Conservation (phyloP, 1,140 invertebrate genomes). For the Meteorus sp. region DNA sequence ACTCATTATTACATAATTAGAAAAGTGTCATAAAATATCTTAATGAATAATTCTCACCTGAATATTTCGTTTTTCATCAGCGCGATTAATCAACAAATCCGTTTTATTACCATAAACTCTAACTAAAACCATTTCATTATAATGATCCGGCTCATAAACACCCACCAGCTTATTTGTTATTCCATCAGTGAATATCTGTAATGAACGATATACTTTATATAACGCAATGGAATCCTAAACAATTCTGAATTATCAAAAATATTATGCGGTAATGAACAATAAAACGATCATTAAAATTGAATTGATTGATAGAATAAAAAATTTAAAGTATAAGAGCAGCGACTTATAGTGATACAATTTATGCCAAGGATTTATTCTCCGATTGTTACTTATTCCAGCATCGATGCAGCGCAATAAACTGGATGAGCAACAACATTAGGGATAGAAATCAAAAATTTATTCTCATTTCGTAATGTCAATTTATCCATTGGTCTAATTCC, state of each 20-base stretch:
- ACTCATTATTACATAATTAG: conserved; percentile 1
- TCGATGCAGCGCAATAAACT: no score
- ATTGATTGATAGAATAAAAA: no score
- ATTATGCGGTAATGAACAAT: background rate
- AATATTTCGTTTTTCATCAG: conserved; percentile 76
- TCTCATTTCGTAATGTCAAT: background rate
- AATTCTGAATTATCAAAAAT: conserved; percentile 19
- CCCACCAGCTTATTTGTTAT: conserved; percentile 93
- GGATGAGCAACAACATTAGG: no score
- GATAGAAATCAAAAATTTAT: background rate
- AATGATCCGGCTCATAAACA: conserved; percentile 61
- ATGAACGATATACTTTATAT: conserved; percentile 26
- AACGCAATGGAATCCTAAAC: background rate
- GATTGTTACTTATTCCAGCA: no score
- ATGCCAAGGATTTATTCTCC: background rate
- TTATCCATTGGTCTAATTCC: background rate
- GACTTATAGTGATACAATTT: no score
- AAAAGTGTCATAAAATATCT: conserved; percentile 11
- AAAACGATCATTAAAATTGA: no score
- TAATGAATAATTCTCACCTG: conserved; percentile 53
- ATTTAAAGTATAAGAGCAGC: no score
- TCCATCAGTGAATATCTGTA: conserved; percentile 89
- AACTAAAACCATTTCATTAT: conserved; percentile 79
- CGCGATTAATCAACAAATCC: conserved; percentile 88
- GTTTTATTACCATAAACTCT: conserved; percentile 94